These are phyloP conservation scores for Cirrhinus mrigala DNA, from an alignment of 2,797 vertebrate species.

Conservation along the genomic window DNA sequence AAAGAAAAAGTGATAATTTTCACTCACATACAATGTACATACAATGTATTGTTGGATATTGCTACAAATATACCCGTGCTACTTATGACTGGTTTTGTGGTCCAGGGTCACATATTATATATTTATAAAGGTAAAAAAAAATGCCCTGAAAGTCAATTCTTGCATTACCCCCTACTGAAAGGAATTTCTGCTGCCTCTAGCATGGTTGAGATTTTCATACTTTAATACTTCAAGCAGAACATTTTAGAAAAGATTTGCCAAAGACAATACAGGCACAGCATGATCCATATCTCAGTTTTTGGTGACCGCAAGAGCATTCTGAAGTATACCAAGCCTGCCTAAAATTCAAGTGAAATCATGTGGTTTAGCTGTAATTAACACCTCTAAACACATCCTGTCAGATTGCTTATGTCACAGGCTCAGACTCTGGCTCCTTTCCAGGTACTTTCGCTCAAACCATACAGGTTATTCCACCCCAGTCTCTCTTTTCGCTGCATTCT, in stretches of 20 bases:
- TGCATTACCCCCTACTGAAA: background rate
- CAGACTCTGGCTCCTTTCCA: conserved; percentile 67
- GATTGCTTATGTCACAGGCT: conserved; percentile 45
- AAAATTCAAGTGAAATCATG: conserved; percentile 33
- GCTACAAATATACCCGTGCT: too few species aligned
- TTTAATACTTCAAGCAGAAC: background rate
- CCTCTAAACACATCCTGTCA: conserved; percentile 52
- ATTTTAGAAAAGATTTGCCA: background rate
- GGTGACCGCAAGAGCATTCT: background rate
- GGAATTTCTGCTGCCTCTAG: background rate
- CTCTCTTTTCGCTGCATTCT: conserved; percentile 61
- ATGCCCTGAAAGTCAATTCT: too few species aligned
- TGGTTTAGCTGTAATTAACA: conserved; percentile 49
- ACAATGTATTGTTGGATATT: too few species aligned
- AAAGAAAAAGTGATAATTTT: too few species aligned
- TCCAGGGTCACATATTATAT: too few species aligned
- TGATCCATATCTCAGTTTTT: background rate
- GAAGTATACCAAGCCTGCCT: conserved; percentile 1
- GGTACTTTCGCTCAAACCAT: conserved; percentile 72
- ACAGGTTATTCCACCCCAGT: conserved; percentile 66
- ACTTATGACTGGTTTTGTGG: too few species aligned
- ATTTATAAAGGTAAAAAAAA: too few species aligned
- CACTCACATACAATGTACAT: too few species aligned
- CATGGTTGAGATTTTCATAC: background rate
- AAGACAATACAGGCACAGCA: background rate